Evolutionary conservation across 2,888 invertebrate species (phyloP).

Genomic region (Petrolisthes manimaculis): DNA sequence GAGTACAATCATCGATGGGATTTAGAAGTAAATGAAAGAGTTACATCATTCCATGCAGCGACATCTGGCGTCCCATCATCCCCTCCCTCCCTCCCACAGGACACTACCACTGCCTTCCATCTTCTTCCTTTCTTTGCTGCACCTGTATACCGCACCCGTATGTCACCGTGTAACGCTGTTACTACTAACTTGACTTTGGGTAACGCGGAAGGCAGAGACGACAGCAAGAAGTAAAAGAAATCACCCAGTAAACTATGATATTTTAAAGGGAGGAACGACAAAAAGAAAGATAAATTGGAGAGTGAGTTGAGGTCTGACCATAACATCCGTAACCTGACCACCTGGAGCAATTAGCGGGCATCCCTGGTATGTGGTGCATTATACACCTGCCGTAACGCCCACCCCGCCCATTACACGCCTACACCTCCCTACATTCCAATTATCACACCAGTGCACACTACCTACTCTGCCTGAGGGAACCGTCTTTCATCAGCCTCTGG

Average conservation of each 20-base stretch:
- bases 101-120: not conserved
- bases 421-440: not conserved
- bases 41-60: not conserved
- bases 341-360: slow-evolving; percentile 33
- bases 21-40: not conserved
- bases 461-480: not conserved
- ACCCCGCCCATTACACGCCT: not conserved
- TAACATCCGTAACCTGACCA: slow-evolving; percentile 32
- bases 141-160: not conserved
- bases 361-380: too few relatives aligned
- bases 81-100: not conserved
- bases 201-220: too few relatives aligned
- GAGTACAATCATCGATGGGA: not conserved
- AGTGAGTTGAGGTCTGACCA: not conserved
- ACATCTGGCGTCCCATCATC: not conserved
- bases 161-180: too few relatives aligned
- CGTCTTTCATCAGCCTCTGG: not conserved
- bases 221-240: too few relatives aligned
- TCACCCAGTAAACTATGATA: not conserved
- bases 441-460: not conserved
- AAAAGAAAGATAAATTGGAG: not conserved
- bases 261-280: not conserved
- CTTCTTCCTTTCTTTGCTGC: not conserved
- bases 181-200: too few relatives aligned
- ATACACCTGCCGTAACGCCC: not conserved